Evolutionary conservation across 2,888 invertebrate species (phyloP), one percentile per base, ranked within the genome.

Genomic region (Polydrusus cervinus): DNA sequence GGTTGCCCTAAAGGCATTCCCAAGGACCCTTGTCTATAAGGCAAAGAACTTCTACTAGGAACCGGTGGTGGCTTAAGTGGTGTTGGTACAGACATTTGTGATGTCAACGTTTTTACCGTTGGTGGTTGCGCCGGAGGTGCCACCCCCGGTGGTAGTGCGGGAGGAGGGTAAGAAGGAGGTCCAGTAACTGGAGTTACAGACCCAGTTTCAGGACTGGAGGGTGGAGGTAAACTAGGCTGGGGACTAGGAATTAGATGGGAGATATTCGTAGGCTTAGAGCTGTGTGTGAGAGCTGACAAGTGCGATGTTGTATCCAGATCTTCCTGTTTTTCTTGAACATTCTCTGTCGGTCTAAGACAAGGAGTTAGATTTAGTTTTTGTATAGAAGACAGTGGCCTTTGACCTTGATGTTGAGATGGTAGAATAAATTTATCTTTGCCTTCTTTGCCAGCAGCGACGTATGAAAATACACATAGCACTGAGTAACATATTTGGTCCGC

Each of bases 391-490:
- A 55, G 66, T 64, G 65, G 69, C 8, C 49, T 30, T 55, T 51
- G 69, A n/a, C 30, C 55, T 8, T 38, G 55, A 8, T 40, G 65
- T 10, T 55, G 64, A 10, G n/a, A 71, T 10, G 72, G 75, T 66
- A 75, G 60, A 2, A 18, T 34, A 34, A 75, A 73, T 68, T 75
- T 76, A 0, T 75, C 73, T 40, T 76, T 76, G 11, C 71, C 76
- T 82, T 94, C 94, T 80, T 93, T 92, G 0, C 96, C 97, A 71
- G 98, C 98, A 77, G 98, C 98, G 86, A 98, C 93, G 89, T 99
- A 99, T 65, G 99, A 99, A 89, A 99, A 99, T 81, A 99, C 97
- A 90, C 99, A 99, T 82, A 99, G 91, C 78, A 99, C 98, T 82
- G 99, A 97, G 89, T 99, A 99, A 89, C 98, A 99, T 85, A 99